Base-by-base conservation (phyloP, 2,113 vertebrate species). In the Melanocharis versteri region DNA sequence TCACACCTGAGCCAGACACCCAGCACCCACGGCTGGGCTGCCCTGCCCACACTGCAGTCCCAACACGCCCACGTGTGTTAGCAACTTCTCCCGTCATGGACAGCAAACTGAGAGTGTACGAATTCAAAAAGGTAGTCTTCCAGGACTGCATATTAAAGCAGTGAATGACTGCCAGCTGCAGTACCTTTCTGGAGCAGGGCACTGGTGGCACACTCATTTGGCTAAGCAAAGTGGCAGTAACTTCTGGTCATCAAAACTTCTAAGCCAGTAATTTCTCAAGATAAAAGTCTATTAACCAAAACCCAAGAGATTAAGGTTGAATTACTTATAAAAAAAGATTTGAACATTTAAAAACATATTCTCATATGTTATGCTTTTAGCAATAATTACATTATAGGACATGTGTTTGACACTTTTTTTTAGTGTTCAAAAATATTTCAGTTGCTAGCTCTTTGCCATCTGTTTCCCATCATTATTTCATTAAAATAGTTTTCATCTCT, bases 381-480 rank as follows among this genome's bases (percentile, higher is more conserved):
- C 70, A 93, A 69, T 79, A 87, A 92, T 87, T 94, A 69, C 66
- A 83, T 68, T 73, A 73, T 27, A 35, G 54, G 70, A 95, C 33
- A 73, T 21, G 78, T 71, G 70, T 76, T 91, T 87, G 61, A 94
- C 78, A 91, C 76, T 88, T 88, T 23, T 90, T 96, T 92, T 87
- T 85, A 89, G 73, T 20, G 53, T 94, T 94, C 82, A 85, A 93
- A 91, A 89, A 79, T 56, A 89, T 89, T 94, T 79, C 87, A 76
- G 84, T 91, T 75, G 64, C 84, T 90, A 95, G 69, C 60, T 81
- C 68, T 92, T 90, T 78, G 51, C 92, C 92, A 95, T 90, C 84
- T 89, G 87, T 60, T 94, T 90, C 65, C 71, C 70, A 93, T 85
- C 85, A 87, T 80, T 93, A 90, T 92, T 94, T 90, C 82, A 91